A percentile compares a stretch with the other conserved stretches of the same genome.
These are phyloP conservation scores for Arothron firmamentum DNA, from an alignment of 2,113 vertebrate species.

Conservation along the genomic window DNA sequence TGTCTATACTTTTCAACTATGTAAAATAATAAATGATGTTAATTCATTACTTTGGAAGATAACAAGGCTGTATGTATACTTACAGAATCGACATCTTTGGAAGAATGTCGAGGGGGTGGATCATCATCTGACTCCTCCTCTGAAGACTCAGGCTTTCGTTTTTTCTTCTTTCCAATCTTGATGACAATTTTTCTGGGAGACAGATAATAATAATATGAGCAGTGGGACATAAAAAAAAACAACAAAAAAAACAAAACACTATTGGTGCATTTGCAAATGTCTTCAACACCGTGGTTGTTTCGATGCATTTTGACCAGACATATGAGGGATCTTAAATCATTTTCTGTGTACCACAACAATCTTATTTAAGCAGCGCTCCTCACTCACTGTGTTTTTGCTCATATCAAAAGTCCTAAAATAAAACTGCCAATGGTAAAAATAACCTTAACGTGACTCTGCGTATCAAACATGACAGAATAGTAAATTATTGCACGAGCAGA, in stretches of 20 bases:
- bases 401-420: conserved; percentile 3
- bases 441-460: not conserved
- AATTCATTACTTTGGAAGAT: no score
- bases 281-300: not conserved
- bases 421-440: not conserved
- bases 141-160: conserved; percentile 91
- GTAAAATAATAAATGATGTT: no score
- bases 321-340: no score
- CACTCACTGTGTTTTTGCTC: not conserved
- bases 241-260: not conserved
- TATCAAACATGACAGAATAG: not conserved
- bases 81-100: conserved; percentile 87
- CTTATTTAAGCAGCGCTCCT: not conserved
- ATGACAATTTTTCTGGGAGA: conserved; percentile 90
- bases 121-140: conserved; percentile 90
- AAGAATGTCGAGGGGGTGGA: conserved; percentile 73
- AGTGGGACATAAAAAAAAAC: not conserved
- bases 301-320: not conserved
- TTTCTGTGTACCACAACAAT: not conserved
- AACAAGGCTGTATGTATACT: conserved; percentile 38
- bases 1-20: no score
- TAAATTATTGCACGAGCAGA: not conserved
- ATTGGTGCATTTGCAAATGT: not conserved
- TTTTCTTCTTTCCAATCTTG: conserved; percentile 95
- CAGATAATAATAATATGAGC: not conserved